phyloP scores from a whole-genome alignment of 2,888 invertebrate species.

The Sphaerophoria rueppellii region DNA sequence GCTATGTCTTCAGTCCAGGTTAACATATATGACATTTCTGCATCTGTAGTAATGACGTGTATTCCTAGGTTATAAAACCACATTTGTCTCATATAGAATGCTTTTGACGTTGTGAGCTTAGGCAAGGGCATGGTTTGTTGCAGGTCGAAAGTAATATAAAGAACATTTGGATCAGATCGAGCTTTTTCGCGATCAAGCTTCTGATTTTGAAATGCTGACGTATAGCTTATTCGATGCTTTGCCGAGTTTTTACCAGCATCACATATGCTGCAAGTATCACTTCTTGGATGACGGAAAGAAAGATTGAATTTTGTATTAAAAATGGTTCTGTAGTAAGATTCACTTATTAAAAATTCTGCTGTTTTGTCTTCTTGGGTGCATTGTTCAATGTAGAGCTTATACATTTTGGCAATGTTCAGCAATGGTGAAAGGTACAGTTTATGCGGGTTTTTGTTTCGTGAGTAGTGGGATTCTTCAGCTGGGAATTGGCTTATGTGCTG shows the following conservation, averaged over 20 bases:
- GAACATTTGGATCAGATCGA: constrained; percentile 19
- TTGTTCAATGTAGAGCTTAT: constrained; percentile 63
- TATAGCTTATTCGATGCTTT: constrained; percentile 12
- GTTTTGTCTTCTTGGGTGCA: constrained; percentile 53
- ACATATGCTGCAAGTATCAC: constrained; percentile 18
- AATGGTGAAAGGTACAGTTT: no score
- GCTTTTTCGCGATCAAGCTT: constrained; percentile 9
- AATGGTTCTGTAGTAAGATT: background rate
- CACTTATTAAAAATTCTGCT: background rate
- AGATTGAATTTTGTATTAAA: constrained; percentile 8
- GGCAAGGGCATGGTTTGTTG: background rate
- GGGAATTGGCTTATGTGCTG: no score
- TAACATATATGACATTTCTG: constrained; percentile 13
- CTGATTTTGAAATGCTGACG: no score
- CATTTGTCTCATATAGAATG: background rate
- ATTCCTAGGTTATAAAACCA: constrained; percentile 3
- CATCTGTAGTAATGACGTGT: constrained; percentile 25
- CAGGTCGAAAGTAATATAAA: constrained; percentile 36
- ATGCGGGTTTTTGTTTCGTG: no score
- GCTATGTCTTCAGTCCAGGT: constrained; percentile 26
- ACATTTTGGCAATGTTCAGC: constrained; percentile 46
- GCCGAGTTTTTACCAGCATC: constrained; percentile 18
- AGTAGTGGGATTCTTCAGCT: no score
- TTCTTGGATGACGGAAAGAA: constrained; percentile 2
- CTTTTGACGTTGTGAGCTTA: constrained; percentile 12